These are phyloP conservation scores for Helicoverpa zea DNA, from an alignment of 1,140 invertebrate species.

Conservation along the genomic window DNA sequence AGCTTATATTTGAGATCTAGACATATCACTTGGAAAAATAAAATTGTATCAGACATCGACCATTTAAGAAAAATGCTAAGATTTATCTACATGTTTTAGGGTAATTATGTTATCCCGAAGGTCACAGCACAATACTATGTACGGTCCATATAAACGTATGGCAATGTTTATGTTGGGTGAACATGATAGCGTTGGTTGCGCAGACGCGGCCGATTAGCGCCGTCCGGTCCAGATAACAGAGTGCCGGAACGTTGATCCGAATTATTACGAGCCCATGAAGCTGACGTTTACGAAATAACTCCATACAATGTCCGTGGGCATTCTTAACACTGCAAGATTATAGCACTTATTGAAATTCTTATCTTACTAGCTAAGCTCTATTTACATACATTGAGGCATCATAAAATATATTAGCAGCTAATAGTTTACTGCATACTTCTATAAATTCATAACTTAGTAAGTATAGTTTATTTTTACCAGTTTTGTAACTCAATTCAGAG, in stretches of 20 bases:
- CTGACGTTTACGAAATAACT: slow-evolving; percentile 52
- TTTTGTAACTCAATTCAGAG: too few species aligned
- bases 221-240: slow-evolving; percentile 78
- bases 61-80: too few species aligned
- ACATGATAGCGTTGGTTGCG: slow-evolving; percentile 66
- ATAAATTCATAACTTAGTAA: neutral
- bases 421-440: neutral
- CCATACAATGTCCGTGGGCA: slow-evolving; percentile 39
- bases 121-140: neutral
- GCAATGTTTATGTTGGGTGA: slow-evolving; percentile 64
- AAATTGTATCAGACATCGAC: too few species aligned
- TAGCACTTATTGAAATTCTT: slow-evolving; percentile 15
- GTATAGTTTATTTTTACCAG: too few species aligned
- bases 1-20: neutral
- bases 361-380: slow-evolving; percentile 1
- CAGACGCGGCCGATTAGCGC: slow-evolving; percentile 68
- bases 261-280: slow-evolving; percentile 57
- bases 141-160: neutral
- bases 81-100: neutral
- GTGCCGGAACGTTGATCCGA: slow-evolving; percentile 75
- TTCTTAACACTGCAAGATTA: slow-evolving; percentile 25
- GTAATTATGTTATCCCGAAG: neutral
- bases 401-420: neutral
- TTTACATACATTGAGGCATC: slow-evolving; percentile 21
- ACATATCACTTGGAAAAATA: too few species aligned